phyloP scores from a whole-genome alignment of 30 jellyfish, hydroid and myxozoan species.

The Rhopilema esculentum region DNA sequence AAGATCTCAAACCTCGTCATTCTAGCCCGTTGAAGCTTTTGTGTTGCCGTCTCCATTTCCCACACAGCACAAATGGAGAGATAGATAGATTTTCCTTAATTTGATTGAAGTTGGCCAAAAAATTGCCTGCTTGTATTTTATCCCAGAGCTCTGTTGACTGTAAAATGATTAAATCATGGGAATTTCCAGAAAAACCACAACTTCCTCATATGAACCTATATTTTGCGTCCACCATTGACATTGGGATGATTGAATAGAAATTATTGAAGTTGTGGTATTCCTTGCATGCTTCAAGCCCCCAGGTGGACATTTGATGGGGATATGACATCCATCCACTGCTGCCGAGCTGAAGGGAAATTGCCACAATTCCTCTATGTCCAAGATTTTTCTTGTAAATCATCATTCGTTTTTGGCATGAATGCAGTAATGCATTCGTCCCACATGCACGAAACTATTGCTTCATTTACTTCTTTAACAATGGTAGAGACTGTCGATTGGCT shows the following conservation, averaged over 20 bases:
- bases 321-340: conserved; percentile 62
- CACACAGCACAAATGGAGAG: not conserved
- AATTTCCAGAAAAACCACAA: conserved; percentile 42
- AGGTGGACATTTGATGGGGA: conserved; percentile 58
- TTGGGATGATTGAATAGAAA: conserved; percentile 44
- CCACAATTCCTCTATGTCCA: conserved; percentile 48
- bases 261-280: conserved; percentile 51
- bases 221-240: conserved; percentile 68
- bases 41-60: no score
- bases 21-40: no score
- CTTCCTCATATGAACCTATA: conserved; percentile 50
- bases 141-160: conserved; percentile 32
- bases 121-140: not conserved
- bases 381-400: conserved; percentile 33
- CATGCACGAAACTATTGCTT: conserved; percentile 21
- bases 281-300: conserved; percentile 64
- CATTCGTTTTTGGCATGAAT: conserved; percentile 28
- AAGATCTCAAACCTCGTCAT: not conserved
- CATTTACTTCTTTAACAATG: conserved; percentile 17
- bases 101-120: conserved; percentile 1
- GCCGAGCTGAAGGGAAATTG: conserved; percentile 71
- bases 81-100: not conserved
- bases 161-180: conserved; percentile 52
- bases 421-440: conserved; percentile 37
- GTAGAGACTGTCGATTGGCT: conserved; percentile 17